Conservation (phyloP, 1,140 invertebrate species). For the Coenobita brevimanus region DNA sequence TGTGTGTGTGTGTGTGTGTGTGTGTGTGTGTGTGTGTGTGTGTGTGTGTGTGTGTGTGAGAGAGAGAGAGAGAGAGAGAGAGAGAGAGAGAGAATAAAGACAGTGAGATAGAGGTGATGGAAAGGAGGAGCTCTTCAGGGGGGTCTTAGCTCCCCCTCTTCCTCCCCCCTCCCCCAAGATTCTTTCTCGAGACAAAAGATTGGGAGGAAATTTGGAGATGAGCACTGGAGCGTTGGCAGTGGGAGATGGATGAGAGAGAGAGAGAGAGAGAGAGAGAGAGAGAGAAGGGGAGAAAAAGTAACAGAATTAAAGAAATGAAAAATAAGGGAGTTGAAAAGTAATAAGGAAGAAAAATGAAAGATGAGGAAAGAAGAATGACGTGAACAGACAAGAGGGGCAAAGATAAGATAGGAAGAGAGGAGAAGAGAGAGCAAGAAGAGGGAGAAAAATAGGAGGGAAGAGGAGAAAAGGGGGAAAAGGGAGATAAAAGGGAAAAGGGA, state of each 20-base stretch:
- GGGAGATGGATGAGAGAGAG: background rate
- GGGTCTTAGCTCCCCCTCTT: background rate
- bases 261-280: background rate
- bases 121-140: background rate
- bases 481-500: too few species aligned
- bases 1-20: conserved; percentile 6
- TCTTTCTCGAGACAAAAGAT: conserved; percentile 38
- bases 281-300: background rate
- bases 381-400: too few species aligned
- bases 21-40: background rate
- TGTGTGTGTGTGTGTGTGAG: background rate
- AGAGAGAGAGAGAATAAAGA: background rate
- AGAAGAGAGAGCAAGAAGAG: background rate
- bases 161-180: conserved; percentile 29
- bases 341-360: too few species aligned
- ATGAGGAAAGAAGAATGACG: too few species aligned
- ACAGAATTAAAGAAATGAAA: background rate
- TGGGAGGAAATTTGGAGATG: conserved; percentile 43
- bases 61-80: background rate
- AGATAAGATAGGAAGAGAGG: too few species aligned
- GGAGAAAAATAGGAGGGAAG: too few species aligned
- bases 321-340: too few species aligned
- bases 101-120: background rate
- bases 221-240: conserved; percentile 24
- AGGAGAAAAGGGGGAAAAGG: too few species aligned